A percentile compares a stretch with the other conserved stretches of the same genome.
Conservation (phyloP, 2,888 invertebrate genomes). For the Trichogramma evanescens region DNA sequence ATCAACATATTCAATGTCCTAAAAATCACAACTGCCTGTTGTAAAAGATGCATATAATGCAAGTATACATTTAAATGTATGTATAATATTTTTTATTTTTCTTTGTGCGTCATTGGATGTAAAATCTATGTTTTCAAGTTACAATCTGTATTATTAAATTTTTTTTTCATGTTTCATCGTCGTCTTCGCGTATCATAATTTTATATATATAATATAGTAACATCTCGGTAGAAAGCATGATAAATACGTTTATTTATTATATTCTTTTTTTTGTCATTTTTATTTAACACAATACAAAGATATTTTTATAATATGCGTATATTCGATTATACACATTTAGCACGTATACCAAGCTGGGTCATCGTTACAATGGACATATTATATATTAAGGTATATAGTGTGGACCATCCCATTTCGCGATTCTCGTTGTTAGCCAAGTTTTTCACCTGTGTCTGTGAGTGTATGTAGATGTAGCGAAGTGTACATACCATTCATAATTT, state of each 20-base stretch:
- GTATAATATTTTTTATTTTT: too few species aligned
- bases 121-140: conserved; percentile 24
- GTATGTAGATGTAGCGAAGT: too few species aligned
- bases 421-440: too few species aligned
- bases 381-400: too few species aligned
- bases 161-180: conserved; percentile 18
- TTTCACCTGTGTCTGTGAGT: too few species aligned
- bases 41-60: conserved; percentile 41
- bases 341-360: too few species aligned
- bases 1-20: conserved; percentile 26
- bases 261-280: not conserved
- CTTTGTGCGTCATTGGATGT: conserved; percentile 44
- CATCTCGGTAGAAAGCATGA: not conserved
- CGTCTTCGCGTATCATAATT: not conserved
- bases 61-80: conserved; percentile 29
- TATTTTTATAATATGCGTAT: not conserved
- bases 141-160: conserved; percentile 2
- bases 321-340: not conserved
- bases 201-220: not conserved
- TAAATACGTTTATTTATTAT: not conserved
- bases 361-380: too few species aligned
- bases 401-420: too few species aligned
- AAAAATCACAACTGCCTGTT: conserved; percentile 41
- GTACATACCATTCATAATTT: too few species aligned
- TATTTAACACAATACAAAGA: not conserved